These are phyloP conservation scores for Empidonax traillii DNA, from an alignment of 2,113 vertebrate genomes.

Conservation along the genomic window DNA sequence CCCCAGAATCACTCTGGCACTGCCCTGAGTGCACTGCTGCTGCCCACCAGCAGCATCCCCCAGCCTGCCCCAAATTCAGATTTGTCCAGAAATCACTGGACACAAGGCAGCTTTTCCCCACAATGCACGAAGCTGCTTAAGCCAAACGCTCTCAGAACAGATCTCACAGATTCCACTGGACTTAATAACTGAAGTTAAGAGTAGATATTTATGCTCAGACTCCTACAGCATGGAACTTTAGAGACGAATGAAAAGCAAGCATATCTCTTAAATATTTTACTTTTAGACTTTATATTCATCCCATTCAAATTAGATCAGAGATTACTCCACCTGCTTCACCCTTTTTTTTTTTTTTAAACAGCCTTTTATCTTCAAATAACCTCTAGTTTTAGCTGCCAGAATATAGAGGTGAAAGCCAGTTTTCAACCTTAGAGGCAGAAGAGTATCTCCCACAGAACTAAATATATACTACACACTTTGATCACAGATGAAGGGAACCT, in stretches of 20 bases:
- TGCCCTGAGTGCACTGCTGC: not conserved
- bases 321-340: not conserved
- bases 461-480: not conserved
- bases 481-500: not conserved
- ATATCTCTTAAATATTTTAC: not conserved
- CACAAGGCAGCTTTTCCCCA: not conserved
- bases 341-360: not conserved
- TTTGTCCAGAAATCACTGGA: not conserved
- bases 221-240: not conserved
- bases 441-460: not conserved
- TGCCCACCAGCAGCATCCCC: not conserved
- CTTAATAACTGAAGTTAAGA: not conserved
- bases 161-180: not conserved
- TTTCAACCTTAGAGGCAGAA: not conserved
- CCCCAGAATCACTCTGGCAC: not conserved
- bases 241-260: not conserved
- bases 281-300: not conserved
- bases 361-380: not conserved
- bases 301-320: not conserved
- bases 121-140: not conserved
- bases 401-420: not conserved
- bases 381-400: not conserved
- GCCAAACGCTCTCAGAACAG: not conserved
- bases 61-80: not conserved
- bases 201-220: not conserved